A percentile compares a stretch with the other conserved stretches of the same genome.
Conservation (phyloP, 2,113 vertebrate species). For the Antennarius striatus region DNA sequence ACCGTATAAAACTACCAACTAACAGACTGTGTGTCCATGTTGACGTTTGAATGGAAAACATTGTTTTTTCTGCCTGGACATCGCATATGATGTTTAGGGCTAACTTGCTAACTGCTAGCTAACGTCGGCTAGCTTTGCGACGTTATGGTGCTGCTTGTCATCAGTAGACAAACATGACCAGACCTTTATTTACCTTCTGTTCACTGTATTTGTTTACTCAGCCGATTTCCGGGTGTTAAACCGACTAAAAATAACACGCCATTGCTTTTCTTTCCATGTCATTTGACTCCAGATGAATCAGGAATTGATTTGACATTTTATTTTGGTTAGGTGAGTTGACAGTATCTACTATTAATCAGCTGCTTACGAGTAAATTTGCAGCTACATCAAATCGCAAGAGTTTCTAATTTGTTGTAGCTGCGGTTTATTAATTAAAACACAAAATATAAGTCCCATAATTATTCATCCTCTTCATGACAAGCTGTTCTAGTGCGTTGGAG, state of each 20-base stretch:
- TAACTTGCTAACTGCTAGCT: conserved; percentile 50
- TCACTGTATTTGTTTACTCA: too few relatives aligned
- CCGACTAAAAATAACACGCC: background rate
- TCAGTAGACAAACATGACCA: too few relatives aligned
- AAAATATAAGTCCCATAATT: too few relatives aligned
- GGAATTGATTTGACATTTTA: background rate
- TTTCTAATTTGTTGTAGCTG: too few relatives aligned
- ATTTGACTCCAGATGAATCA: conserved; percentile 29
- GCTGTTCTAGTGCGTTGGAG: too few relatives aligned
- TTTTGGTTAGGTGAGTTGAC: background rate
- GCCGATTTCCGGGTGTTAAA: background rate
- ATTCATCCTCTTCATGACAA: too few relatives aligned
- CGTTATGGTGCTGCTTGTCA: conserved; percentile 31
- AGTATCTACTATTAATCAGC: background rate
- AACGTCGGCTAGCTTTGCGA: conserved; percentile 35
- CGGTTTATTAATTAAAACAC: too few relatives aligned
- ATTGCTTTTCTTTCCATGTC: background rate
- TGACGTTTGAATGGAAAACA: accelerated
- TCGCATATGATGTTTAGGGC: conserved; percentile 27
- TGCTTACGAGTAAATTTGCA: background rate
- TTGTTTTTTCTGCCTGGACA: background rate
- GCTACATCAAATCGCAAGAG: too few relatives aligned
- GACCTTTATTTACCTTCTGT: too few relatives aligned
- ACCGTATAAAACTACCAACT: background rate
- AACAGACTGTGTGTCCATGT: background rate